Percentiles rank a stretch among this genome's conserved stretches.
Conservation (phyloP, 2,888 invertebrate species). For the Pterobdella sp. region DNA sequence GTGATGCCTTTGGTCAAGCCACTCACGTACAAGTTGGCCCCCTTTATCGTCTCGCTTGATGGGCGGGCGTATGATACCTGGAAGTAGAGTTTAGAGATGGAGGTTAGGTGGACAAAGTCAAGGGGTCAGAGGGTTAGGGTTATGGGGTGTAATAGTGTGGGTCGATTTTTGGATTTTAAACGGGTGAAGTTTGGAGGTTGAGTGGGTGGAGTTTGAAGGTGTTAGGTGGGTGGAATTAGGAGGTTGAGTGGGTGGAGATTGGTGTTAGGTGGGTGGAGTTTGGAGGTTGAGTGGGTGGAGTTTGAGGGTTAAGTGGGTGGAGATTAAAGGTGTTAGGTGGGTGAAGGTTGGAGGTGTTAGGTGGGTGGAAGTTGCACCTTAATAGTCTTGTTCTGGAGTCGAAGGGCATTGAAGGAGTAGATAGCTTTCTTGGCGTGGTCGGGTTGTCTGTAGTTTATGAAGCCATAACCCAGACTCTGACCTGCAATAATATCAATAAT, state of each 20-base stretch:
- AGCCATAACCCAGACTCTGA: constrained; percentile 31
- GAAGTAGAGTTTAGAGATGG: constrained; percentile 29
- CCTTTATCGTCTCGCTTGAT: constrained; percentile 52
- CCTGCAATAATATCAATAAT: constrained; percentile 94
- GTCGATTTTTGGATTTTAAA: not conserved
- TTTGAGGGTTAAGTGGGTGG: not conserved
- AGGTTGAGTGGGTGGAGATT: not conserved
- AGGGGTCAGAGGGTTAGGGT: too few species aligned
- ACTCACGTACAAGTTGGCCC: constrained; percentile 53
- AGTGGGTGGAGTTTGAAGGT: not conserved
- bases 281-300: not conserved
- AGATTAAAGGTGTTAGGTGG: not conserved
- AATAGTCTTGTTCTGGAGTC: constrained; percentile 31
- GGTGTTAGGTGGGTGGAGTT: not conserved
- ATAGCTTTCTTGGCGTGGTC: constrained; percentile 31
- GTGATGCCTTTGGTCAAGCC: constrained; percentile 52
- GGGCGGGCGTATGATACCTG: constrained; percentile 53
- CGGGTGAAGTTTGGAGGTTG: not conserved
- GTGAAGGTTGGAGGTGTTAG: not conserved
- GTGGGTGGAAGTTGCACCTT: constrained; percentile 13
- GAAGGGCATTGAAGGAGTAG: constrained; percentile 29
- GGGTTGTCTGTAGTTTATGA: constrained; percentile 27
- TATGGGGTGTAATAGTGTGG: not conserved
- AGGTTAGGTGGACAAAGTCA: too few species aligned
- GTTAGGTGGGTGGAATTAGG: not conserved